These are phyloP conservation scores for Catharus minimus DNA, from an alignment of 2,113 vertebrate species.

Conservation along the genomic window DNA sequence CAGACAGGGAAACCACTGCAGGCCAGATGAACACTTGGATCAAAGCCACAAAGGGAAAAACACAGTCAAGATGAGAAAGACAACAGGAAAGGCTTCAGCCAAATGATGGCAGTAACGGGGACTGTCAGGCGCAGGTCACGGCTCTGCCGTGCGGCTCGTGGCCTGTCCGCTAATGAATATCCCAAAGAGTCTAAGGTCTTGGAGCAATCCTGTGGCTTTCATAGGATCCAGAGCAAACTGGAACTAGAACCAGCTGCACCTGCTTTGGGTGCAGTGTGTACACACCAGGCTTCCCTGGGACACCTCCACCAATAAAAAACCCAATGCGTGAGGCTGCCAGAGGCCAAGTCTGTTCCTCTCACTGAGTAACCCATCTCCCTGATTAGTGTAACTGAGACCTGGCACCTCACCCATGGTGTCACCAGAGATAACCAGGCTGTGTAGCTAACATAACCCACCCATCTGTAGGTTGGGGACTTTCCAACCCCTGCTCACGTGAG, in stretches of 20 bases:
- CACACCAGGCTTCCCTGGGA: not conserved
- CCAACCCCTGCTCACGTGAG: not conserved
- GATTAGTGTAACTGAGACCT: not conserved
- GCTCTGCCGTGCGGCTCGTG: accelerated
- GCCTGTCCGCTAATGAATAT: not conserved
- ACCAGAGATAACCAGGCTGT: not conserved
- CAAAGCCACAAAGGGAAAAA: not conserved
- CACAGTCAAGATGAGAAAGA: not conserved
- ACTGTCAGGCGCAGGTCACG: not conserved
- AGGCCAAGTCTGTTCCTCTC: accelerated
- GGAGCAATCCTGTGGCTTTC: not conserved
- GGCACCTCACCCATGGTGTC: not conserved
- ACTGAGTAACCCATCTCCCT: not conserved
- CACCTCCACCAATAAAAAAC: not conserved
- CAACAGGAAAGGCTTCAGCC: not conserved
- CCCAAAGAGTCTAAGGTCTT: not conserved
- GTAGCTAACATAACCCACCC: not conserved
- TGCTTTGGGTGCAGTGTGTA: not conserved
- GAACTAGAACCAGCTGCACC: not conserved
- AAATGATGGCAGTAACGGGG: accelerated
- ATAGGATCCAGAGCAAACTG: not conserved
- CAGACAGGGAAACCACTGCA: not conserved
- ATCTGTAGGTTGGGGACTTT: not conserved
- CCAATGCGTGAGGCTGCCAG: not conserved
- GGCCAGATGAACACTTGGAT: not conserved